Base-by-base conservation (phyloP, 2,797 vertebrate species). In the Apodemus agrarius region DNA sequence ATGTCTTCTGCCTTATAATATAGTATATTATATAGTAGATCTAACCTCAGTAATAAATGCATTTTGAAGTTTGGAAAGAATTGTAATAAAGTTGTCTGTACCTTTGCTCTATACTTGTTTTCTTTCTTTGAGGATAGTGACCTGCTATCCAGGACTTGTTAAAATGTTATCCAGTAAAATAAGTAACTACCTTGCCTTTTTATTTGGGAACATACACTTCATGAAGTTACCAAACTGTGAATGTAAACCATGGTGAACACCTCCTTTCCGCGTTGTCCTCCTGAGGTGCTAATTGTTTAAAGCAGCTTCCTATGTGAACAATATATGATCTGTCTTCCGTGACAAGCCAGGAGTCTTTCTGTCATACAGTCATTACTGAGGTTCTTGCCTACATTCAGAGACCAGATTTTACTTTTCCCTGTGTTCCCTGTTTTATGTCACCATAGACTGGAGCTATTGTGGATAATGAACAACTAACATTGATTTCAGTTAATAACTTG, bases 21-120 rank as follows among this genome's bases (percentile, higher is more conserved):
- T 99, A 99, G 98, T 99, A 98, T 98, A 99, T 98, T 98, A 99
- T 99, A 99, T 97, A 98, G 97, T 98, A 98, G 97, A 92, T 97
- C 93, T 97, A 95, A 97, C 93, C 94, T 97, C 87, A 96, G 96
- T 97, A 97, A 98, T 98, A 98, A 98, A 98, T 98, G 98, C 97
- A 96, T 98, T 98, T 98, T 98, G 98, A 98, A 97, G 98, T 96
- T 98, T 98, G 97, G 96, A 98, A 43, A 98, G 98, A 96, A 98
- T 98, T 98, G 98, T 98, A 99, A 99, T 98, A 98, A 99, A 98
- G 94, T 97, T 98, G 96, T 96, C 97, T 98, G 98, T 98, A 97
- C 98, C 97, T 98, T 98, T 98, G 98, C 40, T 96, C 97, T 96
- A 97, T 98, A 94, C 24, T 96, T 92, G 92, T 94, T 96, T 75